Percentiles rank a stretch among this genome's conserved stretches.
Evolutionary conservation across 2,888 invertebrate genomes (phyloP).

Genomic region (Drosophila suboccidentalis): DNA sequence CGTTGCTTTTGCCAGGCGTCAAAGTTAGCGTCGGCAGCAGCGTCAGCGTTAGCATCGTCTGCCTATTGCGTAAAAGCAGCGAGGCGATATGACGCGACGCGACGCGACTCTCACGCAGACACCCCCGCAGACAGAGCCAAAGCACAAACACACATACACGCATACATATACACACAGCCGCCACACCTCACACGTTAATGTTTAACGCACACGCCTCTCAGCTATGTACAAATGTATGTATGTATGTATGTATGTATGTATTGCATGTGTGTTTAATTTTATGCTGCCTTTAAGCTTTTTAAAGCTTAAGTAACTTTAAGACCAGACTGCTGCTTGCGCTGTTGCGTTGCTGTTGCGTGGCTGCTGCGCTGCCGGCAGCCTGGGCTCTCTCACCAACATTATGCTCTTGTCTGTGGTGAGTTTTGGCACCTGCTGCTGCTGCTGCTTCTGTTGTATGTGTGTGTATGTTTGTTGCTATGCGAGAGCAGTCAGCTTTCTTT

Average conservation of each 20-base stretch:
- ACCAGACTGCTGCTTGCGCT: slow-evolving; percentile 2
- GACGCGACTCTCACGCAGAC: slow-evolving; percentile 41
- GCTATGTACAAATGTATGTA: not conserved
- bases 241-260: not conserved
- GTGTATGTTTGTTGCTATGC: slow-evolving; percentile 38
- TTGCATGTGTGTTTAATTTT: slow-evolving; percentile 6
- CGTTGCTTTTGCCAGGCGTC: slow-evolving; percentile 5
- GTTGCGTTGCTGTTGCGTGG: slow-evolving; percentile 1
- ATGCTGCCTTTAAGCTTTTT: slow-evolving; percentile 46
- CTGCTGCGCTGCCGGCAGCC: not conserved
- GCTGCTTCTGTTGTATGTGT: not conserved
- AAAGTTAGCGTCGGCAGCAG: slow-evolving; percentile 5
- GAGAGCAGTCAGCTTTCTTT: slow-evolving; percentile 39
- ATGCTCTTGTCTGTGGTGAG: slow-evolving; percentile 53
- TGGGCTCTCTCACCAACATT: not conserved
- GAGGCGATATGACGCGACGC: slow-evolving; percentile 21
- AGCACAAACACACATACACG: slow-evolving; percentile 22
- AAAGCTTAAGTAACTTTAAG: slow-evolving; percentile 51
- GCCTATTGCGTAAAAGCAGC: slow-evolving; percentile 73
- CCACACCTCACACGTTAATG: slow-evolving; percentile 27
- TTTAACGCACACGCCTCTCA: slow-evolving; percentile 32
- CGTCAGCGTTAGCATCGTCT: slow-evolving; percentile 42
- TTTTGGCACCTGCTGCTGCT: slow-evolving; percentile 64
- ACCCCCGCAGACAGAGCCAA: slow-evolving; percentile 64
- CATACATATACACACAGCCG: slow-evolving; percentile 31